Evolutionary conservation across 2,113 vertebrate species (phyloP), one percentile per base, ranked within the genome.

Genomic region (Rhynchomys soricoides): DNA sequence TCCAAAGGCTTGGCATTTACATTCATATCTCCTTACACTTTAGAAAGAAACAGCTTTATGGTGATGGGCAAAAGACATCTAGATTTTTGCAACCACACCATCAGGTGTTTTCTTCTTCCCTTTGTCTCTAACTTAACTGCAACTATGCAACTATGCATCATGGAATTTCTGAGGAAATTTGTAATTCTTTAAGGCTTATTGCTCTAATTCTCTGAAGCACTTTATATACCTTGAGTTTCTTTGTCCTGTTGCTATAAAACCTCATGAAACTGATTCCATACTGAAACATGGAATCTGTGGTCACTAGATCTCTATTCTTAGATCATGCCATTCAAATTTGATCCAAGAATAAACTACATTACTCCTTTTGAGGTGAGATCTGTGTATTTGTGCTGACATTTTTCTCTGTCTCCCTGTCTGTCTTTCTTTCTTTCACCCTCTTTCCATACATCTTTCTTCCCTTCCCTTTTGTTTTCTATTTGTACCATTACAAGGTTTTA

Each of bases 1-100:
- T 43, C n/a, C 95, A 77, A 97, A 81, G 87, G 91, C 43, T 81
- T 90, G 75, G 12, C 81, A 95, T 86, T 95, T 90, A 86, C 2
- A 90, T 10, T 45, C 68, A 68, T 70, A 4, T 19, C n/a, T 71
- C 74, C 10, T 59, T 79, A 64, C n/a, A 77, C 45, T 88, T 29
- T 81, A 34, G 9, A 31, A 93, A 85, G 62, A 34, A 94, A 31
- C 0, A 64, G 24, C 40, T 93, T 93, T 89, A 48, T 73, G 15
- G 6, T 37, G 10, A 85, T 57, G 37, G 26, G 5, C 3, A 82
- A 83, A 95, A 91, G 31, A 82, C 71, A 91, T 29, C n/a, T 62
- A 37, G 3, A 78, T 48, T 37, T 40, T 95, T 45, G 40, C 7
- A 83, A 66, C 89, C 13, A 66, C 0, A 24, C 3, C 0, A 1